Evolutionary conservation across 2,113 vertebrate species (phyloP), one percentile per base, ranked within the genome.

Genomic region (Phodopus roborovskii): DNA sequence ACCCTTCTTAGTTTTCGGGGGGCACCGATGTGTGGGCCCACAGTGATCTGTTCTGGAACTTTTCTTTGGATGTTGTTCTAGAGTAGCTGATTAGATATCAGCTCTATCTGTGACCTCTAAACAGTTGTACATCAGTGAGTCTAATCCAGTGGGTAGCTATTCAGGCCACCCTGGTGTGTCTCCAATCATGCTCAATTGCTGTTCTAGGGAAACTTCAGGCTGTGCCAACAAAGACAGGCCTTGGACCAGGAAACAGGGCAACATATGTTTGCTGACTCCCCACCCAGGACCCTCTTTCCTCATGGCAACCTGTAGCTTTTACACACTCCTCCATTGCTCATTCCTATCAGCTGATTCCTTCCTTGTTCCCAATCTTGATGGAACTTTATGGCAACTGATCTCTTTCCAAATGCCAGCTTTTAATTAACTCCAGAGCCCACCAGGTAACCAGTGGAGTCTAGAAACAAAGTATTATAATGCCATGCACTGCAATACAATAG

Each of bases 391-490:
- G 53, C 28, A 91, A 36, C 77, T 87, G 84, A 85, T 56, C 64
- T 84, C 75, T 92, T 56, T n/a, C 60, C 82, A 78, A 88, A 42
- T 85, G 78, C 22, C 58, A 64, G 50, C 15, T 84, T 75, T 97
- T 64, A 84, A 92, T 91, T 60, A 90, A 64, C 26, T 85, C 42
- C 56, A 45, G 15, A 92, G 58, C 28, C 60, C 28, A 82, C 2
- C 33, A 53, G 4, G 26, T 66, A 48, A 42, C n/a, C 42, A 50
- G 30, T 75, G 36, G 74, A 68, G 50, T 84, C 62, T 90, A 2
- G 62, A 90, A 95, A 94, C 50, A 24, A 87, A 95, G 60, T 90
- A 70, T 77, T 39, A 68, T 42, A 87, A 68, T 88, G 83, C 62
- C 66, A 77, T 66, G 7, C 62, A 17, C 60, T 66, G 33, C 64